phyloP scores from a whole-genome alignment of 2,888 invertebrate genomes.

The Drosophila setosimentum region DNA sequence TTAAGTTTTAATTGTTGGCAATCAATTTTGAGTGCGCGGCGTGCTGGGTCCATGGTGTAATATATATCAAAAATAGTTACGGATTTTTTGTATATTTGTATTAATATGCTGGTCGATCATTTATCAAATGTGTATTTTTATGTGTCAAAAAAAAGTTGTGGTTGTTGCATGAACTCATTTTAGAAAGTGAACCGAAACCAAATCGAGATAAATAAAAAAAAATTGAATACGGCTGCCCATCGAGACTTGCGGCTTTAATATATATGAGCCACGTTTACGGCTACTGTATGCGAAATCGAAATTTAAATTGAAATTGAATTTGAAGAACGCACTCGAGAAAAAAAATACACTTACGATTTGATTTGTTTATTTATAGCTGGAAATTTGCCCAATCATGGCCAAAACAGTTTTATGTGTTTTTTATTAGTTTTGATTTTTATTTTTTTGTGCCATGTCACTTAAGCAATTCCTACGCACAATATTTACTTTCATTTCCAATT shows the following conservation, averaged over 20 bases:
- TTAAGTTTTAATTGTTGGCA: slow-evolving; percentile 79
- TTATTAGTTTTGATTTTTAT: slow-evolving; percentile 46
- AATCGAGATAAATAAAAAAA: not conserved
- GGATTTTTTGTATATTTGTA: not conserved
- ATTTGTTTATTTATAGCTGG: slow-evolving; percentile 73
- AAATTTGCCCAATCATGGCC: slow-evolving; percentile 75
- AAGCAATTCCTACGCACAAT: slow-evolving; percentile 54
- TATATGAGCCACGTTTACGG: slow-evolving; percentile 34
- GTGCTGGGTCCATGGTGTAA: slow-evolving; percentile 44
- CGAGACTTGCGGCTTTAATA: slow-evolving; percentile 34
- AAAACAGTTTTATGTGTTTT: slow-evolving; percentile 23
- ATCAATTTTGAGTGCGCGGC: slow-evolving; percentile 68
- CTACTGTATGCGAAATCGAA: slow-evolving; percentile 70
- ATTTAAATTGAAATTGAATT: slow-evolving; percentile 61
- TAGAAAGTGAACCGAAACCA: slow-evolving; percentile 68
- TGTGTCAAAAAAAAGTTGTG: slow-evolving; percentile 62
- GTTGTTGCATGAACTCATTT: slow-evolving; percentile 74
- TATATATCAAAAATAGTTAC: slow-evolving; percentile 70
- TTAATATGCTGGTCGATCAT: slow-evolving; percentile 40
- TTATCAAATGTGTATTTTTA: slow-evolving; percentile 62
- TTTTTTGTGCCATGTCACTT: slow-evolving; percentile 61
- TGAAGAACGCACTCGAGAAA: slow-evolving; percentile 63
- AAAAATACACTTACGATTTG: slow-evolving; percentile 44
- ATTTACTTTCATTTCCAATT: slow-evolving; percentile 80
- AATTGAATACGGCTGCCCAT: slow-evolving; percentile 38